Evolutionary conservation across 2,888 invertebrate genomes (phyloP).

Genomic region (Pharmacophagus antenor): DNA sequence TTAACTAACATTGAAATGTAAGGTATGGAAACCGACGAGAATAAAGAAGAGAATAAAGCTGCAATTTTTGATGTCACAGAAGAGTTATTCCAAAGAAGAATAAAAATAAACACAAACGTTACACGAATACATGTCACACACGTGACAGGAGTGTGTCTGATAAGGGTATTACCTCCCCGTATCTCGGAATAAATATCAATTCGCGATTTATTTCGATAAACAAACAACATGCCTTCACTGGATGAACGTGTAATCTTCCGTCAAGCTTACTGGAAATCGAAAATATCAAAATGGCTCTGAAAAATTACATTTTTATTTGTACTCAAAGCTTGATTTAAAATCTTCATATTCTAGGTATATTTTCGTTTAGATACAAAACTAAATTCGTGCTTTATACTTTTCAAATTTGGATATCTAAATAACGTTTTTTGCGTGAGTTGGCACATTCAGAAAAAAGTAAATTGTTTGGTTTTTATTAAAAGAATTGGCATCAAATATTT

Average conservation of each 20-base stretch:
- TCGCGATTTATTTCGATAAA: constrained; percentile 3
- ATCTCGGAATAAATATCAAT: constrained; percentile 13
- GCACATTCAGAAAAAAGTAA: too few species aligned
- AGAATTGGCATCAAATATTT: too few species aligned
- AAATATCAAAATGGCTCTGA: constrained; percentile 12
- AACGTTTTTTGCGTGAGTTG: too few species aligned
- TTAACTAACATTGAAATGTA: too few species aligned
- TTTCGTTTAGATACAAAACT: not conserved
- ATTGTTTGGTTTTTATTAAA: too few species aligned
- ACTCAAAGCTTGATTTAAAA: not conserved
- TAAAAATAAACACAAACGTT: not conserved
- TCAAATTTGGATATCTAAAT: too few species aligned
- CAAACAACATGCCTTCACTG: not conserved
- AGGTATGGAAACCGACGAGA: not conserved
- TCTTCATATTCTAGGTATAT: not conserved
- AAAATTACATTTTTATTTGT: not conserved
- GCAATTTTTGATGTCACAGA: not conserved
- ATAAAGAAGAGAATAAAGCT: not conserved
- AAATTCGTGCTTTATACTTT: too few species aligned
- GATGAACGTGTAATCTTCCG: constrained; percentile 11
- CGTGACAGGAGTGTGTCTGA: not conserved
- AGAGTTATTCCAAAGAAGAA: not conserved
- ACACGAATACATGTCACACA: not conserved
- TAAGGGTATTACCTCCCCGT: constrained; percentile 3
- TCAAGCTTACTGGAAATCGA: not conserved